Evolutionary conservation across 2,113 vertebrate genomes (phyloP), one percentile per base, ranked within the genome.

Genomic region (Irena cyanogastra): DNA sequence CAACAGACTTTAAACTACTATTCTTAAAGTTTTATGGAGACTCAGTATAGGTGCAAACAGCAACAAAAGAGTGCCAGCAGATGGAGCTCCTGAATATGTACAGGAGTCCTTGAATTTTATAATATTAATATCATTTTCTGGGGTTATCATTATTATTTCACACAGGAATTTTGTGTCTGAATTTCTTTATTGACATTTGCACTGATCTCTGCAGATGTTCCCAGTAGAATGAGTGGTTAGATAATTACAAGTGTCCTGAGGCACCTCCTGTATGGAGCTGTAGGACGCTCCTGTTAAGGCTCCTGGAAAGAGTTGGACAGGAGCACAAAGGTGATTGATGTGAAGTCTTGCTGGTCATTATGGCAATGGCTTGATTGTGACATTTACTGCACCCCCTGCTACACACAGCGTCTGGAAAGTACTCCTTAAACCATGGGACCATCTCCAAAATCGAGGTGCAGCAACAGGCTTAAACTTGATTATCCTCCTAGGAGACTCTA

Each of bases 71-170:
- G 4, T 53, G 16, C 71, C 95, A 92, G 92, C 49, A 96, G 95
- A 83, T 95, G 92, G 94, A 74, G 90, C 88, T 95, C 83, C 47
- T 81, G 63, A 75, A 64, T 35, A 71, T 0, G 19, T 31, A 24
- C 4, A 76, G 7, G 69, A 80, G 22, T 28, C 31, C 7, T 20
- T 30, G 21, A 4, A 9, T 37, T 87, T 69, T 64, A 35, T 28
- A 56, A 26, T 53, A 5, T 11, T 8, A 7, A 3, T 21, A 31
- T 18, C 0, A 37, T 64, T 77, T 52, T 39, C 27, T 53, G 45
- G 26, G 11, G 4, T 64, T 72, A 20, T 12, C 39, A 6, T 26
- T 26, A 17, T 28, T 60, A 33, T 61, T 54, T 53, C 14, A 16
- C 7, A 56, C 7, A 19, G 10, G 6, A 81, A 11, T 37, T 64